These are phyloP conservation scores for Acleris emargana DNA, from an alignment of 2,888 invertebrate species.

Conservation along the genomic window DNA sequence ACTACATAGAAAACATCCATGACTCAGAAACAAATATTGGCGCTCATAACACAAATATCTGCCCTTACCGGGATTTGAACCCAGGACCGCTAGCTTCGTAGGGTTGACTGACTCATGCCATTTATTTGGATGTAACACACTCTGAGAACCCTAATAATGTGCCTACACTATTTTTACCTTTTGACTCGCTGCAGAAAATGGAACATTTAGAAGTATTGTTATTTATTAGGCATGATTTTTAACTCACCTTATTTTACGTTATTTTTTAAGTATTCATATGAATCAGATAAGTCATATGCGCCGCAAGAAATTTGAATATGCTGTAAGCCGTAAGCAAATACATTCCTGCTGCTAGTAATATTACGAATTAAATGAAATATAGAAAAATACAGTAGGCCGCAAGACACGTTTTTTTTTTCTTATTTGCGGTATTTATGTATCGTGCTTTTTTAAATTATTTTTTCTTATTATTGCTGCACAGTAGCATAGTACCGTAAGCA, in stretches of 20 bases:
- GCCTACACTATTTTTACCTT: slow-evolving; percentile 14
- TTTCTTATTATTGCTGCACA: too few species aligned
- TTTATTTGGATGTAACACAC: slow-evolving; percentile 29
- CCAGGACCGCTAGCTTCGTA: too few species aligned
- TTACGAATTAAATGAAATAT: slow-evolving; percentile 29
- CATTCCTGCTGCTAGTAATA: slow-evolving; percentile 19
- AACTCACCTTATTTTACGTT: slow-evolving; percentile 9
- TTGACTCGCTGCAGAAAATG: slow-evolving; percentile 11
- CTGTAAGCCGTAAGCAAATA: slow-evolving; percentile 23
- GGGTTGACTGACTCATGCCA: slow-evolving; percentile 29
- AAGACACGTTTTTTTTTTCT: too few species aligned
- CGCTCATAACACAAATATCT: too few species aligned
- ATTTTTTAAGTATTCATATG: slow-evolving; percentile 12
- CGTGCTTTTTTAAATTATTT: too few species aligned
- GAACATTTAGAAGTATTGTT: slow-evolving; percentile 5
- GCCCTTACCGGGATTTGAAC: too few species aligned
- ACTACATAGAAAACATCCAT: too few species aligned
- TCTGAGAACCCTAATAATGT: slow-evolving; percentile 20
- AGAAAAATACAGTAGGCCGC: slow-evolving; percentile 32
- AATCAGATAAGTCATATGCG: slow-evolving; percentile 24
- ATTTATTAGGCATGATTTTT: slow-evolving; percentile 16
- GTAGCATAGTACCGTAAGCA: too few species aligned
- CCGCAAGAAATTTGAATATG: slow-evolving; percentile 30
- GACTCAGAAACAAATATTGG: too few species aligned
- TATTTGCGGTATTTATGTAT: too few species aligned